Evolutionary conservation across 2,113 vertebrate genomes (phyloP).

Genomic region (Anseranas semipalmata): DNA sequence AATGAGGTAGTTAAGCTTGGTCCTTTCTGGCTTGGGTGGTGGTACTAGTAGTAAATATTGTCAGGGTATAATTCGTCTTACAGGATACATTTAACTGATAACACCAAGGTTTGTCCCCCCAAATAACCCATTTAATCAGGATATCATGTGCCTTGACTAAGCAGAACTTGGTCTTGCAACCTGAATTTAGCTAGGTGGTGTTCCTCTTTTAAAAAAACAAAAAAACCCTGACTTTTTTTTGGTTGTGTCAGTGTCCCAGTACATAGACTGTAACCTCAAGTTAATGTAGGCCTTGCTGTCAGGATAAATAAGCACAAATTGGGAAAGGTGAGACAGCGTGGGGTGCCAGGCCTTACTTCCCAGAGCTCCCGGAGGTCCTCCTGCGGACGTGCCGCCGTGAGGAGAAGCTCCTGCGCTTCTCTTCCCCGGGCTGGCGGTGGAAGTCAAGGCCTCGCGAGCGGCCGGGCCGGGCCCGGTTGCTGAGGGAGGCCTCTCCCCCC

Average conservation of each 20-base stretch:
- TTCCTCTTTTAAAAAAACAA: not conserved
- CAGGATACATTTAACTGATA: not conserved
- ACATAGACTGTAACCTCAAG: not conserved
- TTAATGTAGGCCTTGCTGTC: not conserved
- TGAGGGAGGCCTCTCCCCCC: not conserved
- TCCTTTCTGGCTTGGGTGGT: not conserved
- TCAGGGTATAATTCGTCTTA: not conserved
- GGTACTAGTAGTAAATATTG: not conserved
- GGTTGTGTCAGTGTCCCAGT: not conserved
- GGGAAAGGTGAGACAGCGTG: not conserved
- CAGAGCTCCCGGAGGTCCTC: too few relatives aligned
- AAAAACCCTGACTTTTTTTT: not conserved
- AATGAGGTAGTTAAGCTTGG: not conserved
- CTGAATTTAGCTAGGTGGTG: not conserved
- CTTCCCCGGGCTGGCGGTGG: not conserved
- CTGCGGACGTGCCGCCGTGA: too few relatives aligned
- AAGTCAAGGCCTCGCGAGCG: not conserved
- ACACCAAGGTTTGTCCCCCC: not conserved
- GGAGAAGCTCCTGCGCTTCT: not conserved
- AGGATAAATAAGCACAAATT: not conserved
- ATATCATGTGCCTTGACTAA: not conserved
- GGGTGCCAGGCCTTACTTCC: not conserved
- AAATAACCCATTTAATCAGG: not conserved
- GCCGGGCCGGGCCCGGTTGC: not conserved
- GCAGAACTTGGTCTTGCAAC: not conserved